These are phyloP conservation scores for Eristalis arbustorum DNA, from an alignment of 2,888 invertebrate genomes.

Conservation along the genomic window DNA sequence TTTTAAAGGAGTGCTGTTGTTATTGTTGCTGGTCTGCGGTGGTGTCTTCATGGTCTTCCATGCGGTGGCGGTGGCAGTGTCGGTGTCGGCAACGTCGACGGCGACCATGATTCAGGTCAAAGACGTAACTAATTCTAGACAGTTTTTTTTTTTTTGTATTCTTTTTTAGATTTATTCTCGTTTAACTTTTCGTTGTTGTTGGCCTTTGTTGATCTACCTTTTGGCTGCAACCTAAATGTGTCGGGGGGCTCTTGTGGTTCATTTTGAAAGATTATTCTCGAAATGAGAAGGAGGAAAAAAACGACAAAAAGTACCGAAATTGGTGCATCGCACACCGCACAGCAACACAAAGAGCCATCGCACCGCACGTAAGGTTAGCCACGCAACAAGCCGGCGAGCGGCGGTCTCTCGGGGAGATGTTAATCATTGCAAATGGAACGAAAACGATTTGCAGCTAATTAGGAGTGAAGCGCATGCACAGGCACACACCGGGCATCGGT, in stretches of 20 bases:
- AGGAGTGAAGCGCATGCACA: constrained; percentile 21
- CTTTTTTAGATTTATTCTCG: neutral
- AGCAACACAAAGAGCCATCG: constrained; percentile 25
- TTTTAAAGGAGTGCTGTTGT: neutral
- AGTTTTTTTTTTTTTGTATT: constrained; percentile 5
- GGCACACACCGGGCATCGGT: neutral
- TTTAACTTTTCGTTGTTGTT: constrained; percentile 11
- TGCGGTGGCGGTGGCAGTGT: neutral
- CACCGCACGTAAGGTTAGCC: neutral
- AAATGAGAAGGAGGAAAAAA: constrained; percentile 47
- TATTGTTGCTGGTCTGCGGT: neutral
- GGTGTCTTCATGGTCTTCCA: constrained; percentile 22
- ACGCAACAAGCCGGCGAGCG: neutral
- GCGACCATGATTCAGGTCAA: constrained; percentile 70
- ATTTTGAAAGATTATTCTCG: constrained; percentile 42
- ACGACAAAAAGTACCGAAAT: constrained; percentile 36
- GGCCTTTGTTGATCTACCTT: constrained; percentile 55
- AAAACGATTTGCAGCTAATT: constrained; percentile 67
- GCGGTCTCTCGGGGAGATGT: constrained; percentile 38
- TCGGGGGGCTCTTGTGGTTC: constrained; percentile 23
- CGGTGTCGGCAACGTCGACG: neutral
- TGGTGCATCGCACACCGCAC: constrained; percentile 32
- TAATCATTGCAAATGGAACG: constrained; percentile 64
- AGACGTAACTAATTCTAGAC: constrained; percentile 69
- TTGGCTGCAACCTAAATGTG: constrained; percentile 42